Evolutionary conservation across 2,888 invertebrate genomes (phyloP).

Genomic region (Oasisia sp.): DNA sequence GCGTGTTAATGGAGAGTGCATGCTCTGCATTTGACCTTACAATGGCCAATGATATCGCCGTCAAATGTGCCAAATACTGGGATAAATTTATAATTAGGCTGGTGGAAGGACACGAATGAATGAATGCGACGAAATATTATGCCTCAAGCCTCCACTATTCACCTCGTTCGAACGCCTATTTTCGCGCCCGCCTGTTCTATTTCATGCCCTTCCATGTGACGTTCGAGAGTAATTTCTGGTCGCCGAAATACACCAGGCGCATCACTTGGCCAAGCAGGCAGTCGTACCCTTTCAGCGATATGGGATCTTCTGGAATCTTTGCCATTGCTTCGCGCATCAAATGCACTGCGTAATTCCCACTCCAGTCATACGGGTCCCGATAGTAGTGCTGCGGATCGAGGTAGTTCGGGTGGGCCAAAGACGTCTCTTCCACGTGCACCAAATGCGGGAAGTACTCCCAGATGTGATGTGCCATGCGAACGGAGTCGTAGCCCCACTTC

Average conservation of each 20-base stretch:
- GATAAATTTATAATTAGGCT: too few relatives aligned
- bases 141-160: too few relatives aligned
- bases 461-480: neutral
- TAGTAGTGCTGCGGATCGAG: neutral
- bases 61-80: too few relatives aligned
- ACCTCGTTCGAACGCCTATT: too few relatives aligned
- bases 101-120: too few relatives aligned
- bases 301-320: neutral
- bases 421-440: neutral
- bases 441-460: neutral
- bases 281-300: neutral
- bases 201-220: neutral
- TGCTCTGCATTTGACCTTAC: too few relatives aligned
- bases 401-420: conserved; percentile 7
- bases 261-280: conserved; percentile 14
- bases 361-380: neutral
- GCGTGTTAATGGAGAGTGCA: too few relatives aligned
- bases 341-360: neutral
- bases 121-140: too few relatives aligned
- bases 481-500: neutral
- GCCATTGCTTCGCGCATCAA: neutral
- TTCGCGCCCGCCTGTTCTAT: neutral
- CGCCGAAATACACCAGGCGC: conserved; percentile 21
- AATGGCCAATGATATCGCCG: too few relatives aligned
- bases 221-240: neutral